Base-by-base conservation (phyloP, 2,113 vertebrate genomes). In the Tonatia bakeri region DNA sequence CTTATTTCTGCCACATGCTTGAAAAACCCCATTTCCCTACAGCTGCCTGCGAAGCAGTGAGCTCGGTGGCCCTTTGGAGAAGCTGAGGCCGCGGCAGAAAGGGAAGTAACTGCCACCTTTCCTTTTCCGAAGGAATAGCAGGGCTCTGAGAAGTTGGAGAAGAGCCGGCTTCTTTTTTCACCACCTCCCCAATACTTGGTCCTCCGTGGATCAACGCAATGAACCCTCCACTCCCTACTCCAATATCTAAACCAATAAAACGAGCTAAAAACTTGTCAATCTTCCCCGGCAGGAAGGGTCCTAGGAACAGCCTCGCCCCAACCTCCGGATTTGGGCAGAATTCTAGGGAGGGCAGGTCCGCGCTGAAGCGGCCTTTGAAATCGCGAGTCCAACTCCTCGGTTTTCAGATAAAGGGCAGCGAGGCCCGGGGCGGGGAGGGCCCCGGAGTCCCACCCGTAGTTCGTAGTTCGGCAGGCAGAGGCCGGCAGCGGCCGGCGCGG, bases 71-170 rank as follows among this genome's bases (percentile, higher is more conserved):
- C 85, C 80, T 86, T 72, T 36, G 79, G 67, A 93, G 80, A 70
- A 67, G 86, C 90, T 0, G 86, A 94, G 94, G 90, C 64, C 56
- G 70, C 91, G 24, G 79, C 76, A 70, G 56, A 38, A 33, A 47
- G 80, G 72, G 45, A 92, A 76, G 91, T n/a, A 77, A 50, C 81
- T 9, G 93, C 82, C 94, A 64, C 95, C 88, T 97, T 56, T 56
- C 85, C 82, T 28, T 14, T 64, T 33, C 83, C 13, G 80, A 40
- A 87, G 75, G 52, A 72, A 69, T 76, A 70, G 52, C 90, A 31
- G 45, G 94, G 69, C 70, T 91, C 81, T 40, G 33, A 72, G 50
- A 94, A 97, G 87, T 94, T 90, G 80, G 70, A 82, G 69, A 80
- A 75, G 47, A 75, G 64, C 64, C 43, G 36, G 76, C 67, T 73